Percentiles rank a stretch among this genome's conserved stretches.
phyloP scores from a whole-genome alignment of 2,888 invertebrate species.

The Hemaris fuciformis region DNA sequence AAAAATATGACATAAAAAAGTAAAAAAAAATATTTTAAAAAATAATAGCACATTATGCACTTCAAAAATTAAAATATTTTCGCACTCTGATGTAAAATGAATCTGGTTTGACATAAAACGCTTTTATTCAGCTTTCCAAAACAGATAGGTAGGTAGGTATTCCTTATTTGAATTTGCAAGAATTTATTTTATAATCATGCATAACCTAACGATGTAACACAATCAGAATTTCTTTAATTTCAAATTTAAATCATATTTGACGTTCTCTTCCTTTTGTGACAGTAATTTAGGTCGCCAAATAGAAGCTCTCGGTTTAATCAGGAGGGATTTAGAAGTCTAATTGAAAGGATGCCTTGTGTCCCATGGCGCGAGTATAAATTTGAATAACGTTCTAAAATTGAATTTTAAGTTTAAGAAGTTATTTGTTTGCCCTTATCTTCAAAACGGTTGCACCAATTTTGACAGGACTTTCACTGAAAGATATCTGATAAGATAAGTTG shows the following conservation, averaged over 20 bases:
- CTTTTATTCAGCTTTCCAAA: too few species aligned
- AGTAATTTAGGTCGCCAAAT: slow-evolving; percentile 29
- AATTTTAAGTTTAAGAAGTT: slow-evolving; percentile 25
- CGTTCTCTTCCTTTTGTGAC: slow-evolving; percentile 26
- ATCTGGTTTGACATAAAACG: too few species aligned
- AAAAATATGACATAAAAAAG: too few species aligned
- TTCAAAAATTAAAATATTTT: too few species aligned
- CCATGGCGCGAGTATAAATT: slow-evolving; percentile 29
- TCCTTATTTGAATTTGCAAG: not conserved
- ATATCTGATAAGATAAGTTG: too few species aligned
- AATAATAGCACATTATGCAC: too few species aligned
- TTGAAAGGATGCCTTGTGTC: slow-evolving; percentile 37
- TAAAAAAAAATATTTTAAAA: too few species aligned
- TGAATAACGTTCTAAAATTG: slow-evolving; percentile 28
- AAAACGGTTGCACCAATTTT: too few species aligned
- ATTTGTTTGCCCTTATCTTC: too few species aligned
- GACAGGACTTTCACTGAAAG: not conserved
- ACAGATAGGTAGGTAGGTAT: too few species aligned
- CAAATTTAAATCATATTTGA: slow-evolving; percentile 35
- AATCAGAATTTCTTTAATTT: slow-evolving; percentile 16
- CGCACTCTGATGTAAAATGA: too few species aligned
- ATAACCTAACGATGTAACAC: slow-evolving; percentile 4
- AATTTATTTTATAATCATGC: not conserved
- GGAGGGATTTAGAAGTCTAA: slow-evolving; percentile 40
- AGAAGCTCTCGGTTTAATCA: slow-evolving; percentile 38